Percentiles rank a stretch among this genome's conserved stretches.
Evolutionary conservation across 2,797 vertebrate species (phyloP).

Genomic region (Anniella stebbinsi): DNA sequence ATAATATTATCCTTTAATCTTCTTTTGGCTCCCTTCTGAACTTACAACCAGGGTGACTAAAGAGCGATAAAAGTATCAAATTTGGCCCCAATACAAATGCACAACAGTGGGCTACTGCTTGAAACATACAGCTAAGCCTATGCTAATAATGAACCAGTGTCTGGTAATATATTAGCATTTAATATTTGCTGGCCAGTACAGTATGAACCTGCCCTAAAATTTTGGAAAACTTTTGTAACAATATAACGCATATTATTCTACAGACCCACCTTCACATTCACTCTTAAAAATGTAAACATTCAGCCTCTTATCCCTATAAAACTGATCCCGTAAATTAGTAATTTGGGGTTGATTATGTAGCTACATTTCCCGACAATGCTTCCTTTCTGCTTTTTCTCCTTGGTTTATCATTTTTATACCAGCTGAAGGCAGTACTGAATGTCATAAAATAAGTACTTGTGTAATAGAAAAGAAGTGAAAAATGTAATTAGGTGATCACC

Average conservation of each 20-base stretch:
- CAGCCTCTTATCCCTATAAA: neutral
- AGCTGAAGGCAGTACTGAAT: slow-evolving; percentile 1
- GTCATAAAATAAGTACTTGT: slow-evolving; percentile 6
- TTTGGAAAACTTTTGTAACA: no score
- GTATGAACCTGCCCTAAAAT: no score
- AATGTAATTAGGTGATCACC: slow-evolving; percentile 19
- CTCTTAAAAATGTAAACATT: neutral
- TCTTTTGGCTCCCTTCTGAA: no score
- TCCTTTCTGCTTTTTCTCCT: neutral
- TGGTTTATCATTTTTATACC: slow-evolving; percentile 13
- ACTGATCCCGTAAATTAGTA: neutral
- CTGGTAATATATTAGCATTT: no score
- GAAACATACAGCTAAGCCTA: no score
- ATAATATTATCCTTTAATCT: no score
- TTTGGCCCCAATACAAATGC: no score
- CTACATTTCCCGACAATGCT: neutral
- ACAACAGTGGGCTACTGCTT: no score
- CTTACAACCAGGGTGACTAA: no score
- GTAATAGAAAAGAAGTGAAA: neutral
- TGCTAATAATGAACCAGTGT: no score
- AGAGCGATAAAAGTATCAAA: no score
- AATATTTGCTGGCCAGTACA: no score
- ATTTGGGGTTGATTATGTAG: neutral
- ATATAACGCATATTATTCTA: neutral
- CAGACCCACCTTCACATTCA: neutral